Evolutionary conservation across 2,797 vertebrate species (phyloP).

Genomic region (Pseudochirops corinnae): DNA sequence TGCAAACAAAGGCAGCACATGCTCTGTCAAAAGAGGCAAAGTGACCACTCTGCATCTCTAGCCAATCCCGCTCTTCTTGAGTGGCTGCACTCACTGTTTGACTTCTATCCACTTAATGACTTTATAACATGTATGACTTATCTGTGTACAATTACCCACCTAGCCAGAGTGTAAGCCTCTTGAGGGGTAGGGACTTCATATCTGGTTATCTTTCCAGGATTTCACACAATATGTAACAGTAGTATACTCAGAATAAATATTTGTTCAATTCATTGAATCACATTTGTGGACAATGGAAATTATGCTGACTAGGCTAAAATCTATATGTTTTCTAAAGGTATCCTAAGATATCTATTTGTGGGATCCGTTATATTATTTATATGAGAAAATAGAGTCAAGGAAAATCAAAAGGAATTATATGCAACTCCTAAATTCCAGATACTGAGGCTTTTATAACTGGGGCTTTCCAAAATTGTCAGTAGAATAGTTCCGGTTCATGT

Average conservation of each 20-base stretch:
- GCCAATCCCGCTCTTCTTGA: too few relatives aligned
- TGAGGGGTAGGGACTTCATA: neutral
- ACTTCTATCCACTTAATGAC: neutral
- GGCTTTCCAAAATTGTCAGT: neutral
- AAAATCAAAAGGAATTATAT: neutral
- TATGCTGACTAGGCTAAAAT: neutral
- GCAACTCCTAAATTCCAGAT: neutral
- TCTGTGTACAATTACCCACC: neutral
- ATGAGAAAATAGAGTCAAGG: neutral
- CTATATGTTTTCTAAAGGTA: neutral
- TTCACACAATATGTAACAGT: neutral
- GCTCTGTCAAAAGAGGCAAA: neutral
- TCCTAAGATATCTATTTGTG: neutral
- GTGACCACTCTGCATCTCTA: neutral
- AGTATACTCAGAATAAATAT: neutral
- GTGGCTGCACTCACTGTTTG: too few relatives aligned
- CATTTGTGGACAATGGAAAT: neutral
- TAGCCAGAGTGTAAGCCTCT: neutral
- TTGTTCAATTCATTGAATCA: neutral
- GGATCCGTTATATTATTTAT: neutral
- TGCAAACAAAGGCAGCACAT: neutral
- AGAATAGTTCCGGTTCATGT: neutral
- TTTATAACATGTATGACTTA: neutral
- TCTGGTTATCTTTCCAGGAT: neutral
- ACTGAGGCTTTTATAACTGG: neutral